Percentiles rank a stretch among this genome's conserved stretches.
phyloP scores from a whole-genome alignment of 2,113 vertebrate species.

The Sebastes schlegelii region DNA sequence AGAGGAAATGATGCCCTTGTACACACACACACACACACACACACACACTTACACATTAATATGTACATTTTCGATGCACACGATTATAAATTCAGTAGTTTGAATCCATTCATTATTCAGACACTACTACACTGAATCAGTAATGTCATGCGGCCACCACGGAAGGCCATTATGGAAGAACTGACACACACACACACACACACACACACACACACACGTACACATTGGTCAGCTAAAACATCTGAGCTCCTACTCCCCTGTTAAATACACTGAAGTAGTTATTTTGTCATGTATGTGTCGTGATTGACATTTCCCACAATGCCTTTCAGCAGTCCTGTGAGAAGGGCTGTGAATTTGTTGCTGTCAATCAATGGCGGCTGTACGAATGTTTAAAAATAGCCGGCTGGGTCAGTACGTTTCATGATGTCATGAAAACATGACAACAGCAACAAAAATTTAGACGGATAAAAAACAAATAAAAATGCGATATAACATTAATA shows the following conservation, averaged over 20 bases:
- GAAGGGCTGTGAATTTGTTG: not conserved
- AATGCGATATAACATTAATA: not conserved
- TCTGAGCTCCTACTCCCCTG: not conserved
- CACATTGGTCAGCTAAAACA: not conserved
- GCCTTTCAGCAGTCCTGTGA: not conserved
- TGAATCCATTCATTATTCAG: conserved; percentile 23
- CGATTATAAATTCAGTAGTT: not conserved
- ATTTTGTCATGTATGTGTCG: not conserved
- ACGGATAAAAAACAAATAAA: not conserved
- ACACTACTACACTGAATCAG: not conserved
- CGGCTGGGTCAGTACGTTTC: not conserved
- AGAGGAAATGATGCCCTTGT: not conserved
- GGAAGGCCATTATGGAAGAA: not conserved
- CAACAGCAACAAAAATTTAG: not conserved
- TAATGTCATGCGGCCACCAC: conserved; percentile 11
- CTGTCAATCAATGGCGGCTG: not conserved
- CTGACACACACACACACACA: not conserved
- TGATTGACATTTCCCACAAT: not conserved
- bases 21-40: not conserved
- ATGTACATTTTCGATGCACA: not conserved
- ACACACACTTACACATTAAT: conserved; percentile 5
- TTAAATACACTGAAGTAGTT: not conserved
- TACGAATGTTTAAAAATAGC: conserved; percentile 1
- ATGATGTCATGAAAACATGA: not conserved
- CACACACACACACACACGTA: conserved; percentile 9